Evolutionary conservation across 2,888 invertebrate genomes (phyloP).

Genomic region (Anodontia alba): DNA sequence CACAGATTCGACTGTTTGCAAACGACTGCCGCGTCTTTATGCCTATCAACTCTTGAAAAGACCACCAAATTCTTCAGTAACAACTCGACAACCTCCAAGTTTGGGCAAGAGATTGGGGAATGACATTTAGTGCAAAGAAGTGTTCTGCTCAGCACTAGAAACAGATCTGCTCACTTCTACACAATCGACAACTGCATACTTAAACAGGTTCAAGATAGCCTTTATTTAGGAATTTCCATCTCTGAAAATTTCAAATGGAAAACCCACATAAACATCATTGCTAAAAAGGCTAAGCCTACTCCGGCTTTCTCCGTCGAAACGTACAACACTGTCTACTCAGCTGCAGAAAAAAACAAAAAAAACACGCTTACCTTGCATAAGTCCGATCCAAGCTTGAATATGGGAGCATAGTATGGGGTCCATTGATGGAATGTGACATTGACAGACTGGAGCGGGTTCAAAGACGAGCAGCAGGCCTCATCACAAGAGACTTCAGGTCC

Average conservation of each 20-base stretch:
- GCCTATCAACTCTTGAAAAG: constrained; percentile 19
- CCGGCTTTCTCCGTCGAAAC: no score
- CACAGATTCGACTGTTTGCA: constrained; percentile 27
- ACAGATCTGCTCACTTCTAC: constrained; percentile 22
- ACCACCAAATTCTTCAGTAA: constrained; percentile 22
- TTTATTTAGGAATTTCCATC: constrained; percentile 11
- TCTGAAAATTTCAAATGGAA: constrained; percentile 30
- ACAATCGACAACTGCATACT: constrained; percentile 16
- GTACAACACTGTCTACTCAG: no score
- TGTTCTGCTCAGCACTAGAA: constrained; percentile 15
- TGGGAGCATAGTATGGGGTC: constrained; percentile 43
- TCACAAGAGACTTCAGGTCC: no score
- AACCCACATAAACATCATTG: constrained; percentile 32
- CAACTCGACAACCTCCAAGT: constrained; percentile 20
- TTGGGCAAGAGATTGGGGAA: constrained; percentile 29
- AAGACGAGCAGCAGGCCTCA: no score
- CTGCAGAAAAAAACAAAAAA: no score
- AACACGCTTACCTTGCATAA: neutral
- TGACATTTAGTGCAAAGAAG: constrained; percentile 31
- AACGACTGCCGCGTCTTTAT: constrained; percentile 26
- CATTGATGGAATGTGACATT: neutral
- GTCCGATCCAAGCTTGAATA: constrained; percentile 50
- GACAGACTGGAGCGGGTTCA: no score
- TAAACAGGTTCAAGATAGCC: neutral
- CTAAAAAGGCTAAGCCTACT: constrained; percentile 23